Conservation (phyloP, 2,113 vertebrate genomes). For the Pheucticus melanocephalus region DNA sequence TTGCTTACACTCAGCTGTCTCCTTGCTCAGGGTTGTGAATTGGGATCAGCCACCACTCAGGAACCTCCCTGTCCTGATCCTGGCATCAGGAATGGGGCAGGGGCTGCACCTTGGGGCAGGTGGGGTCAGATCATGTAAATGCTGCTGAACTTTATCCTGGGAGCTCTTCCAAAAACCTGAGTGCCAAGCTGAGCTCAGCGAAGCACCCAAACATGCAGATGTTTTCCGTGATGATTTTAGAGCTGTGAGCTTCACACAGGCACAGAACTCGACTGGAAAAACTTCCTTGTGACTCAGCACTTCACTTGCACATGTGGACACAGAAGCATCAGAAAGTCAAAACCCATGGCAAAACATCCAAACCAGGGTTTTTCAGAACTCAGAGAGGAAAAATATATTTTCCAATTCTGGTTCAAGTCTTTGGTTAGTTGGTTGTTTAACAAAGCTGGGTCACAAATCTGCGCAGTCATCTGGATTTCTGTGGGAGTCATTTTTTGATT, state of each 20-base stretch:
- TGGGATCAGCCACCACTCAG: background rate
- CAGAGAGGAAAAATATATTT: background rate
- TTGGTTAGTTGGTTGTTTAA: background rate
- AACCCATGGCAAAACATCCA: background rate
- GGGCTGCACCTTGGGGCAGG: background rate
- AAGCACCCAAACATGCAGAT: background rate
- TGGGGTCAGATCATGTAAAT: background rate
- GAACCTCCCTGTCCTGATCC: fast-evolving
- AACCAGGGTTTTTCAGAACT: background rate
- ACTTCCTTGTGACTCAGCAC: slow-evolving; percentile 50
- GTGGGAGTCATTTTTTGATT: background rate
- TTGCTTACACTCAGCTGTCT: background rate
- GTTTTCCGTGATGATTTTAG: background rate
- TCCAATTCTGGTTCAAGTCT: background rate
- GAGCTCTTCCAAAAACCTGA: background rate
- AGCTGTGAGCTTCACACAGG: background rate
- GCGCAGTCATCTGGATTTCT: background rate
- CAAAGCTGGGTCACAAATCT: background rate
- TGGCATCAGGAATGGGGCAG: background rate
- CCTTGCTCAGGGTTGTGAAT: background rate
- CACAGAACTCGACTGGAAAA: background rate
- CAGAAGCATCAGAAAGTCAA: background rate
- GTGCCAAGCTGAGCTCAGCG: background rate
- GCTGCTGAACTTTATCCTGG: background rate
- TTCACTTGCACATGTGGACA: background rate